A percentile compares a stretch with the other conserved stretches of the same genome.
These are phyloP conservation scores for Serinus canaria DNA, from an alignment of 2,113 vertebrate species.

Conservation along the genomic window DNA sequence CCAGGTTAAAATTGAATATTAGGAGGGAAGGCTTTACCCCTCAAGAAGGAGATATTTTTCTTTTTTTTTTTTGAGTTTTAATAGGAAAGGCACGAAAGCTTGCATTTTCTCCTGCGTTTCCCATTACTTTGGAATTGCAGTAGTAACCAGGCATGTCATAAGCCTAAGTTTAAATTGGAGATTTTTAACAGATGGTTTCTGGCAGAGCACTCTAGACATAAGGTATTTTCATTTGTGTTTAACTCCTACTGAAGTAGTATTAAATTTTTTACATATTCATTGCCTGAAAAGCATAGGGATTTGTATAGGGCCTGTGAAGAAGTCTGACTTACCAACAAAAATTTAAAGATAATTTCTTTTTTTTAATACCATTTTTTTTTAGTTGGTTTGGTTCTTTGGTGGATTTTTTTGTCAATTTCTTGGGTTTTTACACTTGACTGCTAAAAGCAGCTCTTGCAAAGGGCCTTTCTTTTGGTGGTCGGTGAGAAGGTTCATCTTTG, in stretches of 20 bases:
- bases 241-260: neutral
- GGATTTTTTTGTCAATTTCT: neutral
- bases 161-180: neutral
- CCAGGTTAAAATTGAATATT: neutral
- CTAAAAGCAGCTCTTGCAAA: neutral
- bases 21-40: neutral
- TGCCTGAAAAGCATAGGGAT: neutral
- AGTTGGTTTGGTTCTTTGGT: neutral
- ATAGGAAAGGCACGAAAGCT: neutral
- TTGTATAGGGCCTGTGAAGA: neutral
- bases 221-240: conserved; percentile 30
- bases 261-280: neutral
- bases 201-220: neutral
- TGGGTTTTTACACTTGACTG: neutral
- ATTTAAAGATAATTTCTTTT: neutral
- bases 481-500: neutral
- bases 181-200: conserved; percentile 42
- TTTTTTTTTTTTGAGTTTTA: neutral
- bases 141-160: neutral
- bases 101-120: neutral
- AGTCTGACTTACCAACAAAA: neutral
- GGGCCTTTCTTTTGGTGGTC: neutral
- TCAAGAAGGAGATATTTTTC: neutral
- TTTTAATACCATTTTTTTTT: neutral
- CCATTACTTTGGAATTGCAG: neutral